Evolutionary conservation across 2,113 vertebrate genomes (phyloP), one percentile per base, ranked within the genome.

Genomic region (Prunella himalayana): DNA sequence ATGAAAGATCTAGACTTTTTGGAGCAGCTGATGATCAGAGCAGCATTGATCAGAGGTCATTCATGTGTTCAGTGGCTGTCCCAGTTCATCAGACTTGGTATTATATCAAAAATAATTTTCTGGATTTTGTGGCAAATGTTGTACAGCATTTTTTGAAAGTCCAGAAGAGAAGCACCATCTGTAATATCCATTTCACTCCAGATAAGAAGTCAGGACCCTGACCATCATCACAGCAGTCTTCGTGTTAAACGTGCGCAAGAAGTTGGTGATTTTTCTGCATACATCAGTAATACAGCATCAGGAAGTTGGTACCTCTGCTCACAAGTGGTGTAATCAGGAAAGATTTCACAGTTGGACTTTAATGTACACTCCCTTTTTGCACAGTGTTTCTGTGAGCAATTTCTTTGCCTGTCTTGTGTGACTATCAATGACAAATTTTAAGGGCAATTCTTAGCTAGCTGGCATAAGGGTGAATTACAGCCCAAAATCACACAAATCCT

Each of bases 181-280:
- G 1, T 75, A 44, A 42, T 59, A 70, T 1, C 56, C 7, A 11
- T 78, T 89, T 89, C 39, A 50, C 4, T 42, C 30, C 33, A 8
- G 33, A 42, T 72, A 18, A 51, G 44, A 75, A 59, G 5, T 1
- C 1, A 78, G 25, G 37, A 5, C 42, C n/a, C 23, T 64, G 37
- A 25, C 53, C 49, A 25, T 80, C 23, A 30, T 54, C 27, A 15
- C 6, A 76, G 60, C 20, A 73, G 15, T 65, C 25, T 60, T 82
- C 0, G 0, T 53, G 25, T 65, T 81, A 30, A 4, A 28, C 0
- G 0, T 35, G 5, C 2, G 0, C 22, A 65, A 49, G 28, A 80
- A 66, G 59, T 30, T 10, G 1, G 21, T 66, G 18, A 44, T 64
- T 92, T 86, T 86, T 49, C 45, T 77, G 31, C 37, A 8, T 44